Evolutionary conservation across 2,113 vertebrate genomes (phyloP), one percentile per base, ranked within the genome.

Genomic region (Carettochelys insculpta): DNA sequence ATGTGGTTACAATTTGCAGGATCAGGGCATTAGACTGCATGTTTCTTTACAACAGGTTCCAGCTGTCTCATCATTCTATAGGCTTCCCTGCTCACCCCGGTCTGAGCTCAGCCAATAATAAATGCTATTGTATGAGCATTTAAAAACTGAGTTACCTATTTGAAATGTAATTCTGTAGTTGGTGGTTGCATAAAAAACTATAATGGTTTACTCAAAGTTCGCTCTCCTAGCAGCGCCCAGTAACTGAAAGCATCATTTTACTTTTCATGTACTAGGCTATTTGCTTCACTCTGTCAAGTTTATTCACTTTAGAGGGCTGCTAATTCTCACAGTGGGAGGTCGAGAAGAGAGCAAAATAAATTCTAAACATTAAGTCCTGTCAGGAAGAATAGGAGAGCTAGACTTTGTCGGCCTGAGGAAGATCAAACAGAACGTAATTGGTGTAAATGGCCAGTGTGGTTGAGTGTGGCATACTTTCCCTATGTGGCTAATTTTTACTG

Each of bases 1-100:
- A 61, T 25, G 14, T 0, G 2, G 0, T 68, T 0, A 34, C 3
- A 13, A 14, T 50, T 11, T 41, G 19, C 45, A 79, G 25, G 34
- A 82, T 17, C 13, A 17, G 10, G 27, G 14, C 25, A 19, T 50
- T 53, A 19, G 10, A 38, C 53, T n/a, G 24, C 19, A 1, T 0
- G 17, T 7, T 45, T 11, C 24, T 45, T 43, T 12, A 75, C 24
- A 45, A 13, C 43, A 75, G 71, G 38, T 75, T 25, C 41, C 25
- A 45, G 41, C 34, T 41, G 19, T 88, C 90, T 90, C 41, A 65
- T 20, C 8, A n/a, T 38, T 8, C 24, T 11, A 22, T 73, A 50
- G 68, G 6, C 24, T 73, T 27, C 38, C 20, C 38, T 41, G n/a
- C n/a, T n/a, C n/a, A n/a, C n/a, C n/a, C n/a, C n/a, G n/a, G 38